Evolutionary conservation across 2,113 vertebrate species (phyloP).

Genomic region (Xiphophorus maculatus): DNA sequence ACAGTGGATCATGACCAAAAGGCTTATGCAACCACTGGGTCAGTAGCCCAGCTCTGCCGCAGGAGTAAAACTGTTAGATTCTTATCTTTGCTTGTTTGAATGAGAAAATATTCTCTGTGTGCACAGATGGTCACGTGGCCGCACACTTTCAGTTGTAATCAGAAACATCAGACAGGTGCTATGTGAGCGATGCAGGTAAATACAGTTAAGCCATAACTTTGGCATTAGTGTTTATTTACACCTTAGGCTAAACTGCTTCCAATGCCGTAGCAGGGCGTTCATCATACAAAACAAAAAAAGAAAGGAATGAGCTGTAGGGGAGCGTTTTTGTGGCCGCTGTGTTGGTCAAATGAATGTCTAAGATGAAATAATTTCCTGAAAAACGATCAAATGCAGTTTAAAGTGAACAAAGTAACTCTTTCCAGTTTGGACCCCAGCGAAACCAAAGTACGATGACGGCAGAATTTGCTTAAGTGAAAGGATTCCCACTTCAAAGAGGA

Average conservation of each 20-base stretch:
- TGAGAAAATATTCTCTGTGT: slow-evolving; percentile 29
- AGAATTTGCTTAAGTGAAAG: slow-evolving; percentile 56
- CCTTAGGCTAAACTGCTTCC: slow-evolving; percentile 12
- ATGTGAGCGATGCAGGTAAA: slow-evolving; percentile 41
- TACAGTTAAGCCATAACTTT: slow-evolving; percentile 48
- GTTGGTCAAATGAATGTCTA: slow-evolving; percentile 26
- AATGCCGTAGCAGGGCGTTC: background rate
- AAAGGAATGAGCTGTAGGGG: slow-evolving; percentile 5
- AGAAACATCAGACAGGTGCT: slow-evolving; percentile 43
- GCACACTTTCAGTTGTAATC: slow-evolving; percentile 28
- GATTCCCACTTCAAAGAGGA: slow-evolving; percentile 73
- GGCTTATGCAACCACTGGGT: slow-evolving; percentile 45
- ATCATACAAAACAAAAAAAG: slow-evolving; percentile 4
- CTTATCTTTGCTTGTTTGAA: slow-evolving; percentile 53
- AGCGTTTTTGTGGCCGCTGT: background rate
- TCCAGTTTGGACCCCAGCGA: slow-evolving; percentile 58
- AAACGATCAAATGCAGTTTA: slow-evolving; percentile 37
- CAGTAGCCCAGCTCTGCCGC: slow-evolving; percentile 16
- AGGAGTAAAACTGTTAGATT: slow-evolving; percentile 38
- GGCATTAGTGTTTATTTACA: slow-evolving; percentile 24
- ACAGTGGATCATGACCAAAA: slow-evolving; percentile 25
- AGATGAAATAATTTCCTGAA: slow-evolving; percentile 37
- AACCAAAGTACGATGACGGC: slow-evolving; percentile 61
- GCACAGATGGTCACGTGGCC: background rate
- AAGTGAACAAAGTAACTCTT: slow-evolving; percentile 32